Base-by-base conservation (phyloP, 2,113 vertebrate genomes). In the Tylochromis polylepis region DNA sequence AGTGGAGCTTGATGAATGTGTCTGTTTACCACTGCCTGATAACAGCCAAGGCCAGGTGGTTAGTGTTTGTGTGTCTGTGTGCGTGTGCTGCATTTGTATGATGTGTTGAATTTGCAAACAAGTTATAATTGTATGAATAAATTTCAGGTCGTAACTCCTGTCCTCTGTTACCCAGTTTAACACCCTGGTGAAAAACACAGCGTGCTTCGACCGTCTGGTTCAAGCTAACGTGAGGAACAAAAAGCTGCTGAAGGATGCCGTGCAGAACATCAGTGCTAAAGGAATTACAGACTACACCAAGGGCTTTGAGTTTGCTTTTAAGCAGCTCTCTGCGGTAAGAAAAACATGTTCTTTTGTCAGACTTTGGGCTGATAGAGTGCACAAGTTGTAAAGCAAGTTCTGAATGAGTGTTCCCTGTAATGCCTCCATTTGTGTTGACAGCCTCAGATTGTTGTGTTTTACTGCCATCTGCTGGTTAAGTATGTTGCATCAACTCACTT, bases 171-270 rank as follows among this genome's bases (percentile, higher is more conserved):
- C 27, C 1, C 95, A 99, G 99, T 99, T 99, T 93, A 99, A 99
- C 95, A 98, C 98, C 70, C 96, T 97, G 59, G 99, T 99, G 87
- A 98, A 98, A 83, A 98, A 98, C 8, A 98, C 99, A 24, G 98
- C 98, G 38, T 99, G 99, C 91, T 99, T 99, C 86, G 96, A 98
- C 84, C 98, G 99, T 85, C 97, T 99, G 88, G 99, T 99, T 81
- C 99, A 99, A 94, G 99, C 99, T 81, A 99, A 99, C 14, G 98
- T 99, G 59, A 97, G 98, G 91, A 99, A 99, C 94, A 99, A 99
- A 96, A 99, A 99, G 96, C 96, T 99, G 83, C 93, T 99, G 92
- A 99, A 99, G 95, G 98, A 99, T 36, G 98, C 97, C 0, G 98
- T 99, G 36, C 97, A 99, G 93, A 98, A 99, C 93, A 99, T 99